Conservation (phyloP, 2,888 invertebrate genomes). For the Holacanthella duospinosa region DNA sequence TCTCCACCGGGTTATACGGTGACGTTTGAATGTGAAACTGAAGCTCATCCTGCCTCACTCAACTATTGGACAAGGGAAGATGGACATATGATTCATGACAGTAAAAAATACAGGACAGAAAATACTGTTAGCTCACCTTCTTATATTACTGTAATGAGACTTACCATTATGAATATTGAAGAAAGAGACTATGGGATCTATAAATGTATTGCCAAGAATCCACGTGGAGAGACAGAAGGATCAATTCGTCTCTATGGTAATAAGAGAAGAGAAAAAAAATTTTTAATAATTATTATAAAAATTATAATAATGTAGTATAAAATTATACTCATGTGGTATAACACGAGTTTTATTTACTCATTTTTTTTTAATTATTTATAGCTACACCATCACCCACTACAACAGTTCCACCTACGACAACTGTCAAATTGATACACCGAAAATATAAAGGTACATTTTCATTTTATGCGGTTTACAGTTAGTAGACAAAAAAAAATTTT, state of each 20-base stretch:
- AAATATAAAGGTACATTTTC: conserved; percentile 36
- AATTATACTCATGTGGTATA: not conserved
- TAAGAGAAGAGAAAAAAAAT: no score
- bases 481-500: not conserved
- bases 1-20: conserved; percentile 71
- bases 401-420: conserved; percentile 62
- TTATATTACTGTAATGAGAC: conserved; percentile 78
- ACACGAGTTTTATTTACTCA: not conserved
- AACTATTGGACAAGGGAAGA: conserved; percentile 84
- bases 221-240: conserved; percentile 76
- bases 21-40: conserved; percentile 77
- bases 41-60: conserved; percentile 79
- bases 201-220: conserved; percentile 73
- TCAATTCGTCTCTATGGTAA: conserved; percentile 79
- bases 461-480: no score
- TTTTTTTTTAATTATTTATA: conserved; percentile 43
- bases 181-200: conserved; percentile 74
- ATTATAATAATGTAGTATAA: not conserved
- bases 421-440: conserved; percentile 46
- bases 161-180: conserved; percentile 62
- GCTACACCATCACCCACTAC: conserved; percentile 73
- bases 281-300: no score
- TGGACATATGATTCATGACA: conserved; percentile 80
- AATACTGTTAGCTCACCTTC: conserved; percentile 57
- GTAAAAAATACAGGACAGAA: conserved; percentile 57